Evolutionary conservation across 2,797 vertebrate genomes (phyloP).

Genomic region (Ambastaia sidthimunki): DNA sequence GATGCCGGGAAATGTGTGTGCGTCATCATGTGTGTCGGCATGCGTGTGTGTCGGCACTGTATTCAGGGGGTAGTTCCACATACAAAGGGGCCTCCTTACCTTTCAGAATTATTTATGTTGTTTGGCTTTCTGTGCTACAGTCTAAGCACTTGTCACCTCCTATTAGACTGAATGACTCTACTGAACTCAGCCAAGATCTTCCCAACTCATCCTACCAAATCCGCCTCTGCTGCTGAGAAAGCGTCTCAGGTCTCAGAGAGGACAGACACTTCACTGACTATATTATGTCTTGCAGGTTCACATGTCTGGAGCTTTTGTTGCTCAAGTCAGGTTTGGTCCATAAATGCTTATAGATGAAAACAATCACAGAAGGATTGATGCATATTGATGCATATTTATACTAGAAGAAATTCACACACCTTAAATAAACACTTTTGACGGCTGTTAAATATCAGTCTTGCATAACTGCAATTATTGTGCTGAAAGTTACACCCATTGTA

Average conservation of each 20-base stretch:
- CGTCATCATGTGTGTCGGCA: conserved; percentile 14
- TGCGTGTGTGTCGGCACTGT: conserved; percentile 59
- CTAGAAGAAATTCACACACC: not conserved
- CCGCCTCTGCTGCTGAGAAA: conserved; percentile 47
- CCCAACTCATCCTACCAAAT: conserved; percentile 75
- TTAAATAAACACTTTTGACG: not conserved
- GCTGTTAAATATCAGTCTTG: conserved; percentile 7
- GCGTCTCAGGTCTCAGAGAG: conserved; percentile 3
- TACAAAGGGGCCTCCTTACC: conserved; percentile 78
- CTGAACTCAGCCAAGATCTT: conserved; percentile 64
- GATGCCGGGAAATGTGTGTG: conserved; percentile 24
- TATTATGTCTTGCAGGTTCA: not conserved
- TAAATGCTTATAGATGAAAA: not conserved
- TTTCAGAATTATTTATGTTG: conserved; percentile 88
- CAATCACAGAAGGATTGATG: not conserved
- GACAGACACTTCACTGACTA: not conserved
- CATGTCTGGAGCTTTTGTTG: not conserved
- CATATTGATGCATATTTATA: not conserved
- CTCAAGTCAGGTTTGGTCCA: not conserved
- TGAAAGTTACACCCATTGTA: not conserved
- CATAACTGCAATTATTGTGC: conserved; percentile 6
- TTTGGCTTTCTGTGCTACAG: conserved; percentile 80
- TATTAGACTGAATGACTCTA: conserved; percentile 72
- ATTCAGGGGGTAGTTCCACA: conserved; percentile 74
- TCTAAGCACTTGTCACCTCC: conserved; percentile 84